phyloP scores from a whole-genome alignment of 2,113 vertebrate genomes.

The Pseudopodoces humilis region DNA sequence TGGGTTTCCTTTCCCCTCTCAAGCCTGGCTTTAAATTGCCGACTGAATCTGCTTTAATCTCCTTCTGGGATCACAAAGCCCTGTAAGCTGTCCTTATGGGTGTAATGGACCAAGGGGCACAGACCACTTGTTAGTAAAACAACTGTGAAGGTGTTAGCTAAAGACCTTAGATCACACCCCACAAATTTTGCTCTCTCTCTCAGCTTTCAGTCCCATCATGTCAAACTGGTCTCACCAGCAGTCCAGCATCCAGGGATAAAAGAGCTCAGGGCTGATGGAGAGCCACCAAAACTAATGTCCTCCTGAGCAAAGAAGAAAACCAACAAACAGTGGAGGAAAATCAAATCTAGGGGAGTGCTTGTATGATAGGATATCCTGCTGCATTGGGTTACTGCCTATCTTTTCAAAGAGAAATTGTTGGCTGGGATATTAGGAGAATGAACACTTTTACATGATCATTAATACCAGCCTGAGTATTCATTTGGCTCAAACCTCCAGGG shows the following conservation, averaged over 20 bases:
- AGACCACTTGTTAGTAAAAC: background rate
- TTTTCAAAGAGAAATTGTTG: background rate
- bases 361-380: background rate
- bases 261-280: background rate
- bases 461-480: background rate
- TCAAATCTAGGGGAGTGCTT: background rate
- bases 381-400: background rate
- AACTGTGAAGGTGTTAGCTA: background rate
- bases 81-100: background rate
- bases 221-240: background rate
- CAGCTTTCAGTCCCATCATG: background rate
- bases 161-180: background rate
- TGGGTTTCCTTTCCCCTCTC: background rate
- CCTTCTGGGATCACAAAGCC: background rate
- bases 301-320: background rate
- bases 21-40: slow-evolving; percentile 1
- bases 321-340: background rate
- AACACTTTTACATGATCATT: background rate
- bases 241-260: background rate
- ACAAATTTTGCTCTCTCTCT: background rate
- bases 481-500: background rate
- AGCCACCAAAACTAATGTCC: background rate
- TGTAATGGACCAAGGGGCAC: background rate
- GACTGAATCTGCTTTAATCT: background rate
- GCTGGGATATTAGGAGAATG: background rate